These are phyloP conservation scores for Blomia tropicalis DNA, from an alignment of 2,888 invertebrate genomes.

Conservation along the genomic window DNA sequence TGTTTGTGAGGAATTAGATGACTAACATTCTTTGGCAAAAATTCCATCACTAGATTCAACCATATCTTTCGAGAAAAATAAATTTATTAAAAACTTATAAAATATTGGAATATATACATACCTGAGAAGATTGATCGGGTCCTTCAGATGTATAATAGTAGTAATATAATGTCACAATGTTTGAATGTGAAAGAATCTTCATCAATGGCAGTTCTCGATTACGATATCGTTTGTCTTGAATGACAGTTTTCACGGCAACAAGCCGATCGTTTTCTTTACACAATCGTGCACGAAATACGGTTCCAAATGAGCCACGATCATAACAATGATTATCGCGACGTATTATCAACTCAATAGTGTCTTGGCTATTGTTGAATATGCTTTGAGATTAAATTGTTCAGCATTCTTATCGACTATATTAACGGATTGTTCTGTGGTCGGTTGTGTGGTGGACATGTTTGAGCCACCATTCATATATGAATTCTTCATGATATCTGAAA, in stretches of 20 bases:
- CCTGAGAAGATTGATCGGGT: not conserved
- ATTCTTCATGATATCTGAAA: too few relatives aligned
- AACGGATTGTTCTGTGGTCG: too few relatives aligned
- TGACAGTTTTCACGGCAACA: conserved; percentile 98
- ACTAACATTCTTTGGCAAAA: conserved; percentile 99
- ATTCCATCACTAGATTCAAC: conserved; percentile 99
- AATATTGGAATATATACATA: not conserved
- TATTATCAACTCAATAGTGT: not conserved
- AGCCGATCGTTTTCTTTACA: conserved; percentile 87
- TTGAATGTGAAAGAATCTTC: conserved; percentile 98
- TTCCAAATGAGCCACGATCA: conserved; percentile 99
- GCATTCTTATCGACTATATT: too few relatives aligned
- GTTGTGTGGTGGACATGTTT: too few relatives aligned
- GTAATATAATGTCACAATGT: conserved; percentile 99
- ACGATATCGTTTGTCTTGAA: conserved; percentile 99
- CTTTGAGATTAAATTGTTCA: too few relatives aligned
- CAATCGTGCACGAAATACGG: conserved; percentile 96
- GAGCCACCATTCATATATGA: too few relatives aligned
- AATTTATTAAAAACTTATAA: not conserved
- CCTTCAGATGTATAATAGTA: conserved; percentile 99
- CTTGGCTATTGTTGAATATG: not conserved
- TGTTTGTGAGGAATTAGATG: conserved; percentile 87
- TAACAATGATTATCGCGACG: conserved; percentile 36
- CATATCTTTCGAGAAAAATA: conserved; percentile 52
- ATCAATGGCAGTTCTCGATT: conserved; percentile 99